Percentiles rank a stretch among this genome's conserved stretches.
phyloP scores from a whole-genome alignment of 2,797 vertebrate genomes.

The Petrocephalus sullivani region DNA sequence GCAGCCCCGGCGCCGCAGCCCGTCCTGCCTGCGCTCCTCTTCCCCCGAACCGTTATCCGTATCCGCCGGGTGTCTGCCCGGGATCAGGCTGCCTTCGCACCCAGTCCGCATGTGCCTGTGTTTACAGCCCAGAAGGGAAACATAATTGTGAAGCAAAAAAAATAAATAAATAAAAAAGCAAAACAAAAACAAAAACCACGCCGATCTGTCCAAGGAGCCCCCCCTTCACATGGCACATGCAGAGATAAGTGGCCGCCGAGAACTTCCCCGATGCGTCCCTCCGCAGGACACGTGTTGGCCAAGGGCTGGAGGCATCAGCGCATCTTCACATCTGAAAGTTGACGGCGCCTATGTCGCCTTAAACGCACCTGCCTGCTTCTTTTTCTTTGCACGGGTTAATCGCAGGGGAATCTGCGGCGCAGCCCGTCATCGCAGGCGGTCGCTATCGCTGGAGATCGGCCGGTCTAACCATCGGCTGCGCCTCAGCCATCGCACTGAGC shows the following conservation, averaged over 20 bases:
- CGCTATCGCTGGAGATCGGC: background rate
- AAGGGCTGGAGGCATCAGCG: background rate
- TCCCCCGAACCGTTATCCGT: background rate
- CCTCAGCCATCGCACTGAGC: background rate
- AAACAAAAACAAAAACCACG: background rate
- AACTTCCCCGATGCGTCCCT: slow-evolving; percentile 11
- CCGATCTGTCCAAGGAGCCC: background rate
- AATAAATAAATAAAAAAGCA: background rate
- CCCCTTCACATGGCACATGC: background rate
- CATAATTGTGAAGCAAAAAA: background rate
- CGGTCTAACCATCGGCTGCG: background rate
- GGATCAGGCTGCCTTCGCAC: background rate
- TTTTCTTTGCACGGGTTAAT: no score
- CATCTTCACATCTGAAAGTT: slow-evolving; percentile 34
- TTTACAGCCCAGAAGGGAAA: slow-evolving; percentile 13
- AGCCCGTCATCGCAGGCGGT: background rate
- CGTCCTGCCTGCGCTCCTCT: background rate
- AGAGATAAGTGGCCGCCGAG: slow-evolving; percentile 2
- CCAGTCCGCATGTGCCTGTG: slow-evolving; percentile 9
- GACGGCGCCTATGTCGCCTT: slow-evolving; percentile 24
- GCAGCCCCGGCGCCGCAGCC: background rate
- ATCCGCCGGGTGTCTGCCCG: slow-evolving; percentile 1
- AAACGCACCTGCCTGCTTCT: slow-evolving; percentile 10
- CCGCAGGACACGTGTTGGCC: slow-evolving; percentile 8
- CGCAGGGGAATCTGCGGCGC: background rate